Percentiles rank a stretch among this genome's conserved stretches.
These are phyloP conservation scores for Chaenodraco wilsoni DNA, from an alignment of 2,797 vertebrate species.

Conservation along the genomic window DNA sequence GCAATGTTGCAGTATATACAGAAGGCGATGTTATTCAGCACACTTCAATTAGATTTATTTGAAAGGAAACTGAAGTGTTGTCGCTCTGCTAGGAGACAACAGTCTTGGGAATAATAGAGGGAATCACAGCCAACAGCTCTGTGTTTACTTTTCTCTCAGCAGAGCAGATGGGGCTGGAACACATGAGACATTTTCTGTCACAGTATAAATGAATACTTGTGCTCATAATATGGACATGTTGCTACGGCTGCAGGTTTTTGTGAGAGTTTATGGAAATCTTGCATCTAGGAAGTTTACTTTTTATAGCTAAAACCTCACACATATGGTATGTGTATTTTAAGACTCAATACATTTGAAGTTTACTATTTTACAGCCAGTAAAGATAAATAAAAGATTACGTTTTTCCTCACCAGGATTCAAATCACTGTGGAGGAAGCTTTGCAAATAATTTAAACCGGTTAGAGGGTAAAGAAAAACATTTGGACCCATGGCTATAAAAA, in stretches of 20 bases:
- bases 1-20: slow-evolving; percentile 1
- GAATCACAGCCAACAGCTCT: slow-evolving; percentile 16
- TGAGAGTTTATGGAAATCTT: background rate
- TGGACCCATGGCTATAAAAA: too few relatives aligned
- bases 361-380: background rate
- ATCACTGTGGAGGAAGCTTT: background rate
- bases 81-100: slow-evolving; percentile 23
- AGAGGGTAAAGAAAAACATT: too few relatives aligned
- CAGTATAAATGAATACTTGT: slow-evolving; percentile 17
- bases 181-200: slow-evolving; percentile 1
- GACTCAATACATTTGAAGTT: slow-evolving; percentile 1
- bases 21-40: slow-evolving; percentile 18
- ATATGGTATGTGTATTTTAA: background rate
- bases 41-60: slow-evolving; percentile 4
- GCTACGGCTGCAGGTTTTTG: background rate
- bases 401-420: background rate
- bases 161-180: slow-evolving; percentile 23
- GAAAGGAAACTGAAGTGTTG: background rate
- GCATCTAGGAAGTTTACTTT: background rate
- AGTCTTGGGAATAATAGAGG: slow-evolving; percentile 28
- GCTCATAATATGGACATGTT: slow-evolving; percentile 1
- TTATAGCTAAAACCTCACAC: background rate
- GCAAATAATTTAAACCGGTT: too few relatives aligned
- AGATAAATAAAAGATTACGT: background rate
- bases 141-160: slow-evolving; percentile 28